These are phyloP conservation scores for Oryctolagus cuniculus DNA, from an alignment of 2,113 vertebrate species.

Conservation along the genomic window mOryCun1.1 NC_091443.1:99214001-99214500, in stretches of 20 bases:
- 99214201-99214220: background rate
- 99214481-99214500: background rate
- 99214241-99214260: background rate
- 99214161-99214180: background rate
- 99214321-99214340: background rate
- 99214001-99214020: background rate
- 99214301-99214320: background rate
- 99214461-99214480: slow-evolving; percentile 5
- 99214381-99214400: slow-evolving; percentile 9
- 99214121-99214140: background rate
- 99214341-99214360: background rate
- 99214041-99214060: background rate
- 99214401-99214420: background rate
- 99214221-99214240: background rate
- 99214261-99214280: background rate
- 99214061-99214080: background rate
- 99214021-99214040: background rate
- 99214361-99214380: background rate
- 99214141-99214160: background rate
- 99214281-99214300: background rate
- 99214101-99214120: background rate
- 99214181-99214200: background rate
- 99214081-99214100: background rate
- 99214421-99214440: background rate
- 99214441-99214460: background rate